Percentiles rank a stretch among this genome's conserved stretches.
Conservation (phyloP, 2,797 vertebrate genomes). For the Sorex maritimensis region DNA sequence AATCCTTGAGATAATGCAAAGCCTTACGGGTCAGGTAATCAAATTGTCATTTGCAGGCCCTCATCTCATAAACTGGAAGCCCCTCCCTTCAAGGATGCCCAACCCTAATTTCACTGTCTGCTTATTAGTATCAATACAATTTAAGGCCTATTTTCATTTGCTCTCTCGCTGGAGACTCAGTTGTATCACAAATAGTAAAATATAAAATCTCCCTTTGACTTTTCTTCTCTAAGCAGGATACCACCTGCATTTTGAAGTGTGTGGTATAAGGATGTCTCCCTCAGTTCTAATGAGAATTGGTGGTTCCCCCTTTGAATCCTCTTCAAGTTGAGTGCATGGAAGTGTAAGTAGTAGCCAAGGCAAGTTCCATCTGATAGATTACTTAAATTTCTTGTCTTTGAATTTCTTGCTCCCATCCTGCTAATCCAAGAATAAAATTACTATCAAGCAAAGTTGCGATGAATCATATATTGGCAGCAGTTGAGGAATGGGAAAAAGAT, state of each 20-base stretch:
- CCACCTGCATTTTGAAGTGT: neutral
- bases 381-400: conserved; percentile 2
- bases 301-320: conserved; percentile 42
- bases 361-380: neutral
- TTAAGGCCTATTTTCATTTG: conserved; percentile 44
- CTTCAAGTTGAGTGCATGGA: neutral
- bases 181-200: neutral
- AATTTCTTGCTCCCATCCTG: neutral
- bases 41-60: neutral
- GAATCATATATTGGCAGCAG: neutral
- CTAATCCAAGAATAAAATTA: neutral
- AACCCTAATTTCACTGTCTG: neutral
- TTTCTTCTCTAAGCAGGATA: conserved; percentile 32
- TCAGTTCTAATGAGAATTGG: neutral
- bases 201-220: neutral
- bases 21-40: neutral
- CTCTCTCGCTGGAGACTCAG: conserved; percentile 1
- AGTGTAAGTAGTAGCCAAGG: neutral
- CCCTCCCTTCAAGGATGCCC: neutral
- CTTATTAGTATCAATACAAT: neutral
- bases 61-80: neutral
- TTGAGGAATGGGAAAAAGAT: neutral
- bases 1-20: neutral
- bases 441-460: neutral
- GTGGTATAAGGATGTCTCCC: neutral